Percentiles rank a stretch among this genome's conserved stretches.
Evolutionary conservation across 2,113 vertebrate genomes (phyloP).

Genomic region (Tichodroma muraria): DNA sequence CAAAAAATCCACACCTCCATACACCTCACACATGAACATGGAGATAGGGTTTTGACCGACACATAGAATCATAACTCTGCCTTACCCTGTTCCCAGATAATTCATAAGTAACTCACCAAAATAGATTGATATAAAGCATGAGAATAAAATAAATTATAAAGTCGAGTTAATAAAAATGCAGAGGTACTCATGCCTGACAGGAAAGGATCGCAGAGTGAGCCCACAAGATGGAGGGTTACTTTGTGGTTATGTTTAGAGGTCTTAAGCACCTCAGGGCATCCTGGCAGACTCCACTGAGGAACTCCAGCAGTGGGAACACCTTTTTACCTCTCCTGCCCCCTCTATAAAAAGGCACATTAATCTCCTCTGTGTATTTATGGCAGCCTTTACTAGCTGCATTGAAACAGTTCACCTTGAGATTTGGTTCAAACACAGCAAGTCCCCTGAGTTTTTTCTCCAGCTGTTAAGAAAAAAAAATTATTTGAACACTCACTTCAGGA

Average conservation of each 20-base stretch:
- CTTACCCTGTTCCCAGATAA: neutral
- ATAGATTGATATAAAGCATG: neutral
- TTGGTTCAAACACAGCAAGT: slow-evolving; percentile 35
- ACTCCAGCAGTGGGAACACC: neutral
- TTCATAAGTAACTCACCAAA: neutral
- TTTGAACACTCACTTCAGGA: slow-evolving; percentile 45
- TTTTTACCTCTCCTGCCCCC: neutral
- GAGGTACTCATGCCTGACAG: neutral
- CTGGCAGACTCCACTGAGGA: neutral
- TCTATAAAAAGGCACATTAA: neutral
- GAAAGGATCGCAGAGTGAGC: accelerated
- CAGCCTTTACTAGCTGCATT: slow-evolving; percentile 5
- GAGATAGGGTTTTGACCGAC: neutral
- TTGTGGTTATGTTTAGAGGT: neutral
- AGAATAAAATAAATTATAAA: neutral
- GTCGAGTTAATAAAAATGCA: neutral
- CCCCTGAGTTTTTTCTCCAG: slow-evolving; percentile 35
- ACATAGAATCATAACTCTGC: neutral
- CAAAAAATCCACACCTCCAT: neutral
- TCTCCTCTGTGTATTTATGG: slow-evolving; percentile 6
- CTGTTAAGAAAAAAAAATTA: slow-evolving; percentile 21
- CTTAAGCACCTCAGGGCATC: neutral
- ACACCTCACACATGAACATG: neutral
- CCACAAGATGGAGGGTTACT: neutral
- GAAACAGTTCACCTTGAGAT: slow-evolving; percentile 42